Percentiles rank a stretch among this genome's conserved stretches.
Evolutionary conservation across 2,113 vertebrate species (phyloP).

Genomic region (Rousettus leschenaultii): DNA sequence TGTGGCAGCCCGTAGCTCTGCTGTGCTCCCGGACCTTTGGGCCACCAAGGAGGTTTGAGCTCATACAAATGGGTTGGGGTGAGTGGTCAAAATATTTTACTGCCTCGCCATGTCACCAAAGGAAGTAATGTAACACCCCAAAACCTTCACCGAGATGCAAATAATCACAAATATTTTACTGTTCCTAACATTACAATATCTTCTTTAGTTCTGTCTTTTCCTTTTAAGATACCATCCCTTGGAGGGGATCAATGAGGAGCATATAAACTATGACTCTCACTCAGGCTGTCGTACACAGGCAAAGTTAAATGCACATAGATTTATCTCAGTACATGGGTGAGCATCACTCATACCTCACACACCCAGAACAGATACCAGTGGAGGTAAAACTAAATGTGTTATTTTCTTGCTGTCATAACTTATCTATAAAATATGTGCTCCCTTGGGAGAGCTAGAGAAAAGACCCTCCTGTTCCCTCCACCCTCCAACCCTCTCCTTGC

Average conservation of each 20-base stretch:
- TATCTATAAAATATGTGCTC: background rate
- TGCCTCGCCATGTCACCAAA: background rate
- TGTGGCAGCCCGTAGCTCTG: background rate
- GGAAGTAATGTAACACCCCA: background rate
- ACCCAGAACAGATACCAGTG: background rate
- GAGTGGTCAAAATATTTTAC: background rate
- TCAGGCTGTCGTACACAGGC: background rate
- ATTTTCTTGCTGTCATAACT: background rate
- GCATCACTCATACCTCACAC: background rate
- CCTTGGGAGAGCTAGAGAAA: background rate
- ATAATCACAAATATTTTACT: background rate
- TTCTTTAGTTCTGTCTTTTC: background rate
- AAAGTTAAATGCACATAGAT: background rate
- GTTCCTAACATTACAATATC: background rate
- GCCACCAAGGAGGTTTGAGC: background rate
- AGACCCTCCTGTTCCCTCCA: background rate
- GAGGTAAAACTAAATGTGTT: background rate
- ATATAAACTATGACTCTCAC: background rate
- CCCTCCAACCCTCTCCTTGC: background rate
- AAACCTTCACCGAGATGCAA: background rate
- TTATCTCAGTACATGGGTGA: background rate
- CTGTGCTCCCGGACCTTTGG: background rate
- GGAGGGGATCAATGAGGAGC: background rate
- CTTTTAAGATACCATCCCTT: background rate
- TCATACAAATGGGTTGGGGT: background rate